phyloP scores from a whole-genome alignment of 2,113 vertebrate genomes.

The Microcebus tavaratra region DNA sequence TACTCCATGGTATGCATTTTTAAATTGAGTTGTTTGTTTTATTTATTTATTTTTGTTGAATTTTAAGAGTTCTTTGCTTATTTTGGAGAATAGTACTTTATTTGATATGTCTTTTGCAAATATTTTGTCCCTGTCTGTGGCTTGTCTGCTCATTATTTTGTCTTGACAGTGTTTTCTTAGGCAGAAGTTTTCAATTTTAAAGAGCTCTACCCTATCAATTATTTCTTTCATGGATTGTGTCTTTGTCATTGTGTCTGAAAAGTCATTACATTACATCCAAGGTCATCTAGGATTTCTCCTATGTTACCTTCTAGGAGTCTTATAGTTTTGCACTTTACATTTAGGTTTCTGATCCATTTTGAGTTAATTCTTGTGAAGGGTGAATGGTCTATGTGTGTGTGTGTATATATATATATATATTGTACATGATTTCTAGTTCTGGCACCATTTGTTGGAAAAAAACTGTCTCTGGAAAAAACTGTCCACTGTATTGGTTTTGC shows the following conservation, averaged over 20 bases:
- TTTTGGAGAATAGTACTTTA: not conserved
- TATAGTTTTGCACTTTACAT: not conserved
- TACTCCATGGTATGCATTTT: not conserved
- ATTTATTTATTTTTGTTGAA: not conserved
- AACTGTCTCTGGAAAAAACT: not conserved
- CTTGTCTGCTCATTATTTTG: not conserved
- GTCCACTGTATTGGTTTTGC: not conserved
- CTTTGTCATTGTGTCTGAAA: not conserved
- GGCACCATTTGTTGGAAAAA: not conserved
- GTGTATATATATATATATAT: too few relatives aligned
- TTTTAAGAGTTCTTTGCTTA: not conserved
- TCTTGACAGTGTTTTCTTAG: not conserved
- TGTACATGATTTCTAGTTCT: not conserved
- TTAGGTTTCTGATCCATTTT: not conserved
- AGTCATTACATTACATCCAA: not conserved
- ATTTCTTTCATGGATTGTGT: not conserved
- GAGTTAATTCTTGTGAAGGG: not conserved
- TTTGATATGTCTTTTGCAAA: not conserved
- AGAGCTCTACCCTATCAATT: not conserved
- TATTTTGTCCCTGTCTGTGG: not conserved
- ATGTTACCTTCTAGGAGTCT: not conserved
- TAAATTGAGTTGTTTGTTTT: not conserved
- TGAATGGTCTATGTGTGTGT: not conserved
- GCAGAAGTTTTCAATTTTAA: not conserved
- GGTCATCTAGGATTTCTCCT: not conserved